Base-by-base conservation (phyloP, 2,113 vertebrate genomes). In the Phycodurus eques region DNA sequence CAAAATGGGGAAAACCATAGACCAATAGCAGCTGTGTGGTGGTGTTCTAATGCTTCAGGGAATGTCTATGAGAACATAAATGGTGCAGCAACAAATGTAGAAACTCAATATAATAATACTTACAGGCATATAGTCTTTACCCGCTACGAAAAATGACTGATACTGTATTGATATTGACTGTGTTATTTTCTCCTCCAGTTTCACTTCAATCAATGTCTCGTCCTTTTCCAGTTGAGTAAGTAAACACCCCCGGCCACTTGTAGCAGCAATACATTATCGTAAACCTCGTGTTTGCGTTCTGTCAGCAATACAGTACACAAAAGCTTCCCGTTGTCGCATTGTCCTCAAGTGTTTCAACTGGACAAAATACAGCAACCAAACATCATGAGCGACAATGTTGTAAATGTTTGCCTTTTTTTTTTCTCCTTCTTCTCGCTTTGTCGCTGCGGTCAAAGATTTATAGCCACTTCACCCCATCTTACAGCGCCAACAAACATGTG, bases 371-470 rank as follows among this genome's bases (percentile, higher is more conserved):
- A 35, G 59, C 15, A 61, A 61, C 43, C 44, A 47, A 46, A 66
- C 22, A 47, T 47, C n/a, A 46, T 15, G 42, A 65, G 43, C 5
- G 11, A 46, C n/a, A 22, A 46, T 66, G n/a, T 15, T 7, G 20
- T 46, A 22, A 15, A 47, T 27, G 6, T 66, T 62, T 19, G 12
- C 14, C 43, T 46, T 43, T 51, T 61, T 71, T 68, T 19, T n/a
- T 42, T 39, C 35, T 2, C 35, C 56, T 73, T 67, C 31, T 39
- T 75, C 49, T 67, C 35, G 67, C 54, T 15, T 68, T 51, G 63
- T 53, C 77, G 46, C 61, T 79, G 72, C 59, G 77, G 66, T 83
- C 80, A 73, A 62, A 68, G 80, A 76, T 82, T 82, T 79, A 75
- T 63, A 72, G 69, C 72, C 77, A 78, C 71, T 76, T 82, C 81